Percentiles rank a stretch among this genome's conserved stretches.
Evolutionary conservation across 2,888 invertebrate species (phyloP).

Genomic region (Muschampia plurimacula): DNA sequence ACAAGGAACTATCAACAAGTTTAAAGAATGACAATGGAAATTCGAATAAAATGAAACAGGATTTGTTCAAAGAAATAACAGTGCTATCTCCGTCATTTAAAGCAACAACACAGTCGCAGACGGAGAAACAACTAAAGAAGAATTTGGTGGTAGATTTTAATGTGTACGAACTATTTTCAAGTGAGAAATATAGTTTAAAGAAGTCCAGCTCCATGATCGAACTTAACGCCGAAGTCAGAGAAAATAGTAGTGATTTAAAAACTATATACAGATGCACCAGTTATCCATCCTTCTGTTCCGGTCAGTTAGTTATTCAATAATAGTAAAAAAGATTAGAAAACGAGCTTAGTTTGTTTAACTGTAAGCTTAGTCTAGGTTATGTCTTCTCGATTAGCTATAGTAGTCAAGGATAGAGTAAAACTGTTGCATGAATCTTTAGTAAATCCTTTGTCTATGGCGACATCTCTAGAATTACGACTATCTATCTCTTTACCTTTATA

Average conservation of each 20-base stretch:
- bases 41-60: constrained; percentile 45
- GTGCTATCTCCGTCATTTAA: constrained; percentile 53
- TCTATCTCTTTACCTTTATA: no score
- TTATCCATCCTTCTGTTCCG: constrained; percentile 62
- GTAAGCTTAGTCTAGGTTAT: background rate
- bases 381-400: background rate
- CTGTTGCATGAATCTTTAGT: no score
- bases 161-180: constrained; percentile 57
- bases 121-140: constrained; percentile 50
- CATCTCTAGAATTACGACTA: no score
- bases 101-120: constrained; percentile 61
- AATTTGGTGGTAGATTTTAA: constrained; percentile 53
- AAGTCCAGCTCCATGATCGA: constrained; percentile 56
- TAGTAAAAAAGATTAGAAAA: background rate
- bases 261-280: constrained; percentile 70
- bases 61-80: constrained; percentile 55
- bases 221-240: constrained; percentile 44
- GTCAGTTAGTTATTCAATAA: constrained; percentile 39
- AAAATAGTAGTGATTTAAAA: constrained; percentile 63
- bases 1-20: constrained; percentile 35
- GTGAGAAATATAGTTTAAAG: constrained; percentile 49
- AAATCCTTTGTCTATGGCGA: no score
- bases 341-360: background rate
- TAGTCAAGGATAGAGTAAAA: no score
- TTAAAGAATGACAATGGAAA: constrained; percentile 35